Evolutionary conservation across 2,797 vertebrate species (phyloP), one percentile per base, ranked within the genome.

Genomic region (Gambusia yucatana): DNA sequence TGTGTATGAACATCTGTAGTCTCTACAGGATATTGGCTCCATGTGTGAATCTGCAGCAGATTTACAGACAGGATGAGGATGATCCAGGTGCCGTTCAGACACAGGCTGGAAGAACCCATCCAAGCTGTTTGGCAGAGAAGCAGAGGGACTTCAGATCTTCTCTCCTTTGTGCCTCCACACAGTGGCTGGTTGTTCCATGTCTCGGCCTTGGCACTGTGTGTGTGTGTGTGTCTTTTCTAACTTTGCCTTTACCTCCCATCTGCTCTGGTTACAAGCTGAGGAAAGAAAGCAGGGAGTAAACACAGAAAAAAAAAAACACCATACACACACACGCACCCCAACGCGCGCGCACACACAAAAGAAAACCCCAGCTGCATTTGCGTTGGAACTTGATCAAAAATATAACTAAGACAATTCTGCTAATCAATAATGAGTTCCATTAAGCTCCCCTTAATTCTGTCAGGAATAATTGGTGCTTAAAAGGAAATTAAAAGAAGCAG

Each of bases 361-460:
- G 22, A 86, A 82, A 84, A 78, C 72, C 76, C 91, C 92, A 87
- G 92, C 88, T 92, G 87, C 86, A 84, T 92, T 93, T 92, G 86
- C 75, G 20, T 78, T 82, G 39, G 50, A 77, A 82, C 81, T 83
- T 61, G 63, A 61, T 76, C 72, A 22, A 48, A 52, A 69, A 81
- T 46, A 72, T 25, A 63, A 33, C 36, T 22, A 22, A 2, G 48
- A 46, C 25, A 16, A 46, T 70, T 70, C 43, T 46, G 67, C 25
- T 67, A 76, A 39, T 17, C 33, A 33, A 33, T 67, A 50, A 59
- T 0, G 20, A 70, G 72, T 73, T 71, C 36, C 67, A 39, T 70
- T 11, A 75, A 75, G 76, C 82, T 76, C 61, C 0, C 36, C 8
- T 30, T 30, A 2, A 14, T 72, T 74, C 39, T 14, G 36, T 47